Evolutionary conservation across 2,797 vertebrate genomes (phyloP), one percentile per base, ranked within the genome.

Genomic region (Thamnophis elegans): DNA sequence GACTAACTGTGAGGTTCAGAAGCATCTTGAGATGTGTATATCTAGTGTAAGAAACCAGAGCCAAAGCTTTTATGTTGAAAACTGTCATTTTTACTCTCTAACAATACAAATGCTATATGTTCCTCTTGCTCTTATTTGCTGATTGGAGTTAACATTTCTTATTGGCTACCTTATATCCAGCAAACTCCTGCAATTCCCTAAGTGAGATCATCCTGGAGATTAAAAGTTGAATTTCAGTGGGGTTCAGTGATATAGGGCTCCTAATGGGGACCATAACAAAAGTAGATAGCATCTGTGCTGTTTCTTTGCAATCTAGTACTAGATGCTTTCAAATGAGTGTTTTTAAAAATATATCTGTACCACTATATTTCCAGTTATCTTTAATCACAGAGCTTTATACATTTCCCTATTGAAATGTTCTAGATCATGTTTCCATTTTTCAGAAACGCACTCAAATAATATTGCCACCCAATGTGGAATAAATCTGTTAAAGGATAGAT

Each of bases 401-500:
- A 88, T 59, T 58, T 88, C 10, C 36, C 42, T 59, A 59, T 8
- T 58, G 20, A 58, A 73, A 73, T 73, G 32, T 6, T 36, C 7
- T 13, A 88, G 55, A 88, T 36, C n/a, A 14, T 26, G 32, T 22
- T 59, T 51, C 12, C 22, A 36, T 32, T 42, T 12, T 26, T 88
- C 3, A 88, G 36, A 88, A 53, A 94, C 93, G 89, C 36, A 86
- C 94, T 91, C 94, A 89, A 90, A 1, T n/a, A 85, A 90, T 65
- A 91, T 51, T 89, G 87, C 89, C 60, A 53, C 26, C 89, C 89
- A 68, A 28, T 18, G 32, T 92, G 60, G 85, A 92, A 92, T 85
- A 58, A 88, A 59, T 92, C 90, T 87, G 53, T 92, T 94, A 73
- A 53, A 82, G 55, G 90, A 55, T 56, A 32, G 62, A 93, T 95